A percentile compares a stretch with the other conserved stretches of the same genome.
Evolutionary conservation across 2,888 invertebrate genomes (phyloP).

Genomic region (Drosophila cognata): DNA sequence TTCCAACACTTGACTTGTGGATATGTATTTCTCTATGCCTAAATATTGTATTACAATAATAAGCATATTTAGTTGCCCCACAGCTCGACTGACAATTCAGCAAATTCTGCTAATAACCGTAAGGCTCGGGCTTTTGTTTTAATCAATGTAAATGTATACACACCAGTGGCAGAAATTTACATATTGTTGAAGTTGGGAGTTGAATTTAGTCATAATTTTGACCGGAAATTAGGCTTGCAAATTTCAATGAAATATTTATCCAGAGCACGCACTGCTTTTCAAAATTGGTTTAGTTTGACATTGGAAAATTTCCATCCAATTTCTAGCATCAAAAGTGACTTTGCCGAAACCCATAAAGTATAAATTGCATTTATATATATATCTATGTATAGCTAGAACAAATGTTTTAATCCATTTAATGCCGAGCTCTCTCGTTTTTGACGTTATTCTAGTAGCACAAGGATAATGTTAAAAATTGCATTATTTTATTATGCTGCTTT

Average conservation of each 20-base stretch:
- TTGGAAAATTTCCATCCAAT: not conserved
- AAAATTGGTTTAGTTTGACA: not conserved
- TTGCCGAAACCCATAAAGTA: not conserved
- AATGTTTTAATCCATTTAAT: not conserved
- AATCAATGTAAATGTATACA: slow-evolving; percentile 1
- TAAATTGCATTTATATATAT: not conserved
- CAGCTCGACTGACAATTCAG: not conserved
- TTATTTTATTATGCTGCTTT: not conserved
- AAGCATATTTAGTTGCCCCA: not conserved
- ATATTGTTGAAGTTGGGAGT: not conserved
- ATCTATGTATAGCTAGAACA: not conserved
- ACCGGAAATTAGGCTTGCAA: not conserved
- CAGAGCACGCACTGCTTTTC: not conserved
- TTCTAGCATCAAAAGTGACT: not conserved
- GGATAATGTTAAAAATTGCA: not conserved
- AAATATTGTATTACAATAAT: not conserved
- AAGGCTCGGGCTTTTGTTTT: not conserved
- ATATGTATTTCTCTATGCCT: not conserved
- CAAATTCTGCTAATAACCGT: not conserved
- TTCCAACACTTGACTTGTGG: not conserved
- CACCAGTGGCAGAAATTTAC: not conserved
- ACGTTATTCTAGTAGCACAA: not conserved
- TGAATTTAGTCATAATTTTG: not conserved
- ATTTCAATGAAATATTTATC: slow-evolving; percentile 1
- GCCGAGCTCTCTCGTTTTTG: not conserved